Percentiles rank a stretch among this genome's conserved stretches.
phyloP scores from a whole-genome alignment of 2,888 invertebrate species.

The Eudasyphora cyanicolor region DNA sequence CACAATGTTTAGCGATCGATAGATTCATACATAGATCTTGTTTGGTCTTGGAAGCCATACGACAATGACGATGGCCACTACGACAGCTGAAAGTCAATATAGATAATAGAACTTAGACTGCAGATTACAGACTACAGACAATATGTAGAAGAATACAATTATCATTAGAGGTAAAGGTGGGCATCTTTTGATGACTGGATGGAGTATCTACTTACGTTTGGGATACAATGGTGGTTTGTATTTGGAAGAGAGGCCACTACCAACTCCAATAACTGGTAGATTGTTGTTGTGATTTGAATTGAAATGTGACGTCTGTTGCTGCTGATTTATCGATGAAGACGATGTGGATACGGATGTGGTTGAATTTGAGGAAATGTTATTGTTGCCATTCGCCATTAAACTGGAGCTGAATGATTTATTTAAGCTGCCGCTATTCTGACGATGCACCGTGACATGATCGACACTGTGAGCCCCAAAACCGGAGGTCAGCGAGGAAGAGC shows the following conservation, averaged over 20 bases:
- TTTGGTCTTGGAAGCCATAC: too few species aligned
- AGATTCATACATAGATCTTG: neutral
- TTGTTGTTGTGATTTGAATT: slow-evolving; percentile 34
- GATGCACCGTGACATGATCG: slow-evolving; percentile 12
- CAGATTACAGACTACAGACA: too few species aligned
- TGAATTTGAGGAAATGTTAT: slow-evolving; percentile 7
- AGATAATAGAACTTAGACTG: neutral
- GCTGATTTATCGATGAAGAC: slow-evolving; percentile 11
- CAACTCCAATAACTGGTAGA: neutral
- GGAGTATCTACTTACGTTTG: slow-evolving; percentile 36
- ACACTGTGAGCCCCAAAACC: neutral
- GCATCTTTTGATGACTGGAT: neutral
- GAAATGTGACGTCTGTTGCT: neutral
- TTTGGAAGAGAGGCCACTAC: neutral
- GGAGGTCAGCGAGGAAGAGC: neutral
- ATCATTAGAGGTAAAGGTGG: neutral
- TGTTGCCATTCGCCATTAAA: slow-evolving; percentile 26
- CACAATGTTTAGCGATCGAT: neutral
- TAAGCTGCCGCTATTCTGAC: neutral
- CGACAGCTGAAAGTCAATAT: neutral
- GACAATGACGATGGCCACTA: neutral
- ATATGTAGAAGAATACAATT: neutral
- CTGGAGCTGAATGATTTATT: slow-evolving; percentile 16
- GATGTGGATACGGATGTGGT: neutral
- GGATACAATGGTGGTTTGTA: slow-evolving; percentile 29